These are phyloP conservation scores for Tenebrosternarchus preto DNA, from an alignment of 2,113 vertebrate species.

Conservation along the genomic window DNA sequence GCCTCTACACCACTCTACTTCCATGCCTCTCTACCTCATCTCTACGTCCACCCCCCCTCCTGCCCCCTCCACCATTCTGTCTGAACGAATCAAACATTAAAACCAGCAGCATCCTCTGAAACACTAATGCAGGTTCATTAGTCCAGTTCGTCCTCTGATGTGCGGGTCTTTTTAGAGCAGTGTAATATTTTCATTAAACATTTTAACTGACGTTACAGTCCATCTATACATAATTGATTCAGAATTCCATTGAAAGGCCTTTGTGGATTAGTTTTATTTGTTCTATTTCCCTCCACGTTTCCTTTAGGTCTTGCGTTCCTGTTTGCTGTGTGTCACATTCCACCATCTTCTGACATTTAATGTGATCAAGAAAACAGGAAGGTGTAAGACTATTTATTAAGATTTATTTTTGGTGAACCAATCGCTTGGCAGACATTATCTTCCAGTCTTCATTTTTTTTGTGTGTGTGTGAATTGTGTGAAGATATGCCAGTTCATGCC, in stretches of 20 bases:
- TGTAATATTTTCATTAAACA: neutral
- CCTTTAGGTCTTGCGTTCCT: neutral
- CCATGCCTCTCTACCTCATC: no score
- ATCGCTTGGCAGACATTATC: neutral
- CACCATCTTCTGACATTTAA: neutral
- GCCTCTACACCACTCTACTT: no score
- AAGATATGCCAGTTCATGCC: neutral
- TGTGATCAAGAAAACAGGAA: neutral
- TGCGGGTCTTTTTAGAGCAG: neutral
- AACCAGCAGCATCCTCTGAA: constrained; percentile 1
- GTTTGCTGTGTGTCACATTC: neutral
- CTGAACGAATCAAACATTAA: constrained; percentile 47
- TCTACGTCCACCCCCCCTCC: no score
- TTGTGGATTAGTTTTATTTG: neutral
- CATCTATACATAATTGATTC: neutral
- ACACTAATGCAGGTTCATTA: constrained; percentile 45
- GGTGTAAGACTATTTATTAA: neutral
- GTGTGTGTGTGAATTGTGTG: neutral
- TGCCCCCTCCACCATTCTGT: constrained; percentile 41
- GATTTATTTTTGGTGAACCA: neutral
- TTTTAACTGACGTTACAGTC: neutral
- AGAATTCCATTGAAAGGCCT: neutral
- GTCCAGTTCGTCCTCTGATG: constrained; percentile 20
- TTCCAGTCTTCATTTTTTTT: neutral
- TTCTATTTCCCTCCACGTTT: neutral